Percentiles rank a stretch among this genome's conserved stretches.
Conservation (phyloP, 2,888 invertebrate genomes). For the Cerastoderma edule region DNA sequence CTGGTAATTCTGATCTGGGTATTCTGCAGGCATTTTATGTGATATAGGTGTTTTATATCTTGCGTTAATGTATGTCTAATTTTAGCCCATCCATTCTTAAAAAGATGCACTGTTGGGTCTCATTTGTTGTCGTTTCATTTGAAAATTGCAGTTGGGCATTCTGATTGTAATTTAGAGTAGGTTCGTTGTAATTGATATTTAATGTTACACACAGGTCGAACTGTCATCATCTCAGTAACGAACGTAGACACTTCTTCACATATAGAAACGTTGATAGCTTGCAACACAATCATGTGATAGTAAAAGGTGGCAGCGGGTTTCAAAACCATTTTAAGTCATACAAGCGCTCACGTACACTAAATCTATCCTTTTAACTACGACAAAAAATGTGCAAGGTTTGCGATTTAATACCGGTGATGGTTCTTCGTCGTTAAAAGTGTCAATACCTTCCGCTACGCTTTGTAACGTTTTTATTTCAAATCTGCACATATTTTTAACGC, state of each 20-base stretch:
- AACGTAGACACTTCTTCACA: background rate
- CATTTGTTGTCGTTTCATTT: slow-evolving; percentile 12
- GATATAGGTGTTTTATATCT: slow-evolving; percentile 31
- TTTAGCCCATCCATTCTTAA: background rate
- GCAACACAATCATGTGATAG: too few species aligned
- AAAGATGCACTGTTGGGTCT: slow-evolving; percentile 4
- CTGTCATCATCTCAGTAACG: background rate
- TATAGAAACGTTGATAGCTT: background rate
- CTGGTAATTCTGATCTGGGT: slow-evolving; percentile 30
- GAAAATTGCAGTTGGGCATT: background rate
- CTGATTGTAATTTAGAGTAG: slow-evolving; percentile 4
- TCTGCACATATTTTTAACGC: too few species aligned
- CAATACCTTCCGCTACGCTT: too few species aligned
- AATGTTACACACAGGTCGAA: background rate
- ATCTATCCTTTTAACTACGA: too few species aligned
- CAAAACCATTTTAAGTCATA: too few species aligned
- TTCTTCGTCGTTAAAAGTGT: too few species aligned
- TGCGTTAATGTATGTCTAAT: background rate
- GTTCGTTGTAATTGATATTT: too few species aligned
- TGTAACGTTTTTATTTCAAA: too few species aligned
- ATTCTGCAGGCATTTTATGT: slow-evolving; percentile 31
- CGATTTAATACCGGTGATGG: too few species aligned
- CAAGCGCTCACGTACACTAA: too few species aligned
- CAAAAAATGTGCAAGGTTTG: too few species aligned
- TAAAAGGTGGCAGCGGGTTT: too few species aligned